A percentile compares a stretch with the other conserved stretches of the same genome.
Evolutionary conservation across 1,140 invertebrate genomes (phyloP).

Genomic region (Atta colombica): DNA sequence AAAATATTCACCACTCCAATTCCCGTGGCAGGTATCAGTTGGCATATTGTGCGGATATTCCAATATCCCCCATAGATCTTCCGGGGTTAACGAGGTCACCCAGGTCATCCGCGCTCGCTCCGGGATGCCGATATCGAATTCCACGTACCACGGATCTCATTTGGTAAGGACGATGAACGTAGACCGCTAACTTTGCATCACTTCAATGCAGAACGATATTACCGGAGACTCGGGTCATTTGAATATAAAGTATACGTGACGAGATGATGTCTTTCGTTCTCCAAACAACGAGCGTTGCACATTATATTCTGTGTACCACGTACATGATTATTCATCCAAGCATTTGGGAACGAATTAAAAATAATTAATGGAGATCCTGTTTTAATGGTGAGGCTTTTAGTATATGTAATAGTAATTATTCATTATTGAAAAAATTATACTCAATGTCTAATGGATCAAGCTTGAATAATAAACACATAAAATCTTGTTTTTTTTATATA

Average conservation of each 20-base stretch:
- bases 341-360: too few species aligned
- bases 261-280: constrained; percentile 5
- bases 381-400: background rate
- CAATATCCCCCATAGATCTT: constrained; percentile 50
- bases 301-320: background rate
- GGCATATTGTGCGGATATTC: constrained; percentile 34
- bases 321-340: background rate
- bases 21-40: constrained; percentile 20
- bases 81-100: constrained; percentile 39
- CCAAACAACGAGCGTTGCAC: constrained; percentile 2
- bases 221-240: constrained; percentile 26
- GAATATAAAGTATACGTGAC: constrained; percentile 46
- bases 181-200: constrained; percentile 33
- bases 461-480: background rate
- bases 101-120: constrained; percentile 27
- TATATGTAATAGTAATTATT: background rate
- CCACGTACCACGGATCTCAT: constrained; percentile 46
- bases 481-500: background rate
- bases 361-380: background rate
- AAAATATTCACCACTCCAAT: constrained; percentile 42
- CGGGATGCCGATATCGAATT: constrained; percentile 47
- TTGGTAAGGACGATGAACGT: constrained; percentile 54
- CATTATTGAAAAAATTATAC: background rate
- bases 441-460: background rate
- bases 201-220: constrained; percentile 31